These are phyloP conservation scores for Montipora efflorescens DNA, from an alignment of 64 coral and sea anemone species.

Conservation along the genomic window DNA sequence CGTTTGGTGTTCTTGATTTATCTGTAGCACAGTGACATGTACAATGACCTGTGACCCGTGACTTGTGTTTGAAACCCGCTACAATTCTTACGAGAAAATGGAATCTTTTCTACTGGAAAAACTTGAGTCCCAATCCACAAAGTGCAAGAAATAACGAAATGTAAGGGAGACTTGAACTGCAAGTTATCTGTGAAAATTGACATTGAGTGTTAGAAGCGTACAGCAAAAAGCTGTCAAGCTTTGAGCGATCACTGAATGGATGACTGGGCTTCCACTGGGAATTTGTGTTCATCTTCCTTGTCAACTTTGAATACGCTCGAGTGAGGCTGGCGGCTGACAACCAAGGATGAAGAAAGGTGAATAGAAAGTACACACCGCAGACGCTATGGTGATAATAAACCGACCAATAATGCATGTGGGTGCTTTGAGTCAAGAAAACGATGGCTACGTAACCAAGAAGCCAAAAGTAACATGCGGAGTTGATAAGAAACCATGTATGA, in stretches of 20 bases:
- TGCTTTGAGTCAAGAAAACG: neutral
- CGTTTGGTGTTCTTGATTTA: too few relatives aligned
- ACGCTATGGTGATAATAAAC: neutral
- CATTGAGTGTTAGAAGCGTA: conserved; percentile 33
- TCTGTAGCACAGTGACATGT: too few relatives aligned
- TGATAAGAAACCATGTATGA: neutral
- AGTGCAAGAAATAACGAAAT: conserved; percentile 22
- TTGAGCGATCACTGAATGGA: conserved; percentile 20
- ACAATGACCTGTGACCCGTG: too few relatives aligned
- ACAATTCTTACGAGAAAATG: too few relatives aligned
- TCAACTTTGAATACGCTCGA: neutral
- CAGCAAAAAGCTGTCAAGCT: conserved; percentile 8
- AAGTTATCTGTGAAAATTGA: conserved; percentile 49
- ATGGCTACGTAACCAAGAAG: neutral
- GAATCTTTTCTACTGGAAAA: neutral
- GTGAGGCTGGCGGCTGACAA: neutral
- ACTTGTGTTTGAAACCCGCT: too few relatives aligned
- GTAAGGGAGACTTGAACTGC: conserved; percentile 15
- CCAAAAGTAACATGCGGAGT: conserved; percentile 32
- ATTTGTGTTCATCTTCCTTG: conserved; percentile 18
- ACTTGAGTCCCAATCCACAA: conserved; percentile 32
- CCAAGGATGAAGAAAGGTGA: conserved; percentile 23
- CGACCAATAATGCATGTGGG: neutral
- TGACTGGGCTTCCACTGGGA: conserved; percentile 8
- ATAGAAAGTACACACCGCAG: neutral